Percentiles rank a stretch among this genome's conserved stretches.
phyloP scores from a whole-genome alignment of 2,797 vertebrate species.

The Hyperoplus lanceolatus region DNA sequence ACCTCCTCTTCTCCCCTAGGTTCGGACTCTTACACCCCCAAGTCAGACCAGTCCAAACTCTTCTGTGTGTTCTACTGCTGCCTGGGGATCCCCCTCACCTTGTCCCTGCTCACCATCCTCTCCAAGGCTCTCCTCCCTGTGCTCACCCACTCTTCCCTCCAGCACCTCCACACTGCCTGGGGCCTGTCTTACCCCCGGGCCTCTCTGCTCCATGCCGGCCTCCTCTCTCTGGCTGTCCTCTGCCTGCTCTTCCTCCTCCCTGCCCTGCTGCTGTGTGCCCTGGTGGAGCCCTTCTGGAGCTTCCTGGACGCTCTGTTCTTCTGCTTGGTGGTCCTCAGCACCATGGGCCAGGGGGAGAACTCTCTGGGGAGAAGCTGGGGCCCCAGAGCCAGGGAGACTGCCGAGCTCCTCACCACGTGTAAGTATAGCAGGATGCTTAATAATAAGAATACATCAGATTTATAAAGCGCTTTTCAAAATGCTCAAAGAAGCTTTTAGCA shows the following conservation, averaged over 20 bases:
- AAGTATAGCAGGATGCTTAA: constrained; percentile 47
- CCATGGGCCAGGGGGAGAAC: constrained; percentile 85
- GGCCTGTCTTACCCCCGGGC: constrained; percentile 65
- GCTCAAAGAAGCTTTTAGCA: too few relatives aligned
- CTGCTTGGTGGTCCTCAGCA: constrained; percentile 89
- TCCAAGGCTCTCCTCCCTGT: constrained; percentile 77
- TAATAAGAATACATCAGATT: too few relatives aligned
- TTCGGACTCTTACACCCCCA: constrained; percentile 84
- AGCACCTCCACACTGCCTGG: constrained; percentile 71
- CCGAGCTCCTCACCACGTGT: constrained; percentile 86
- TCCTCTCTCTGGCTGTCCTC: constrained; percentile 61
- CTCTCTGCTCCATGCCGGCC: constrained; percentile 62
- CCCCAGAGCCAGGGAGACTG: constrained; percentile 64
- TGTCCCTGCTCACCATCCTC: constrained; percentile 79
- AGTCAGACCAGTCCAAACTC: constrained; percentile 83
- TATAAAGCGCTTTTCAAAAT: too few relatives aligned
- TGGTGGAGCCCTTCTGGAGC: constrained; percentile 74
- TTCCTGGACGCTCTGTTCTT: constrained; percentile 87
- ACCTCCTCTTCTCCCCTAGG: constrained; percentile 68
- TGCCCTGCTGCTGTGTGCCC: constrained; percentile 73
- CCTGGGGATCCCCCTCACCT: constrained; percentile 85
- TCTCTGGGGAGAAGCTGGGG: constrained; percentile 73
- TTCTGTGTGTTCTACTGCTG: constrained; percentile 86
- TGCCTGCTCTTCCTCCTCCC: constrained; percentile 83
- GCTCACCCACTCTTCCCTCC: constrained; percentile 68